Evolutionary conservation across 2,888 invertebrate genomes (phyloP), one percentile per base, ranked within the genome.

Genomic region (Dusona sp.): DNA sequence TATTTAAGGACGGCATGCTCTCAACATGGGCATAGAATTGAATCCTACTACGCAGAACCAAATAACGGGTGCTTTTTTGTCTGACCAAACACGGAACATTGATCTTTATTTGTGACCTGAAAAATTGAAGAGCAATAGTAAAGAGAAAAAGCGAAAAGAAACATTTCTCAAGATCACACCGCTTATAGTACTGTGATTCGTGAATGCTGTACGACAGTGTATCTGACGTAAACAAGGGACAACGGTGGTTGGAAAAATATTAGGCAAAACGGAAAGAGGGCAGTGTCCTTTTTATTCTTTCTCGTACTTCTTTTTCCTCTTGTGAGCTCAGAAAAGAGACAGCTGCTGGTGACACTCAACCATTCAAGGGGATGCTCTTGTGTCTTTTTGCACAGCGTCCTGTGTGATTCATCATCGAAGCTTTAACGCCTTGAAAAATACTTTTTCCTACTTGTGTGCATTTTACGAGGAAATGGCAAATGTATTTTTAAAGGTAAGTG

Each of bases 401-500:
- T 8, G 29, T 36, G 42, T 48, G 68, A 84, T 84, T 79, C 74
- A 84, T 84, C 84, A 79, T 84, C 84, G 74, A 68, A 48, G 54
- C 29, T 42, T 73, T 61, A 67, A 54, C 73, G 19, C 42, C 25
- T 70, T 82, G 29, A 25, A 70, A 75, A 82, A 68, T 67, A 45
- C 38, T 22, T 48, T 61, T 45, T 45, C 22, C 61, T 25, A 64
- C 75, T 70, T 51, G 38, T 70, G 77, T 75, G 61, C 38, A 82
- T 70, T 48, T 68, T 61, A 25, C 16, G 29, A 70, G 36, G 38
- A 70, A 22, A 22, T 29, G 8, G 9, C 22, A 51, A 61, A n/a
- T n/a, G 61, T 70, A 61, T 70, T 73, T 73, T 19, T n/a, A 11
- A 33, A 7, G 22, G 42, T 22, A 79, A 22, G 36, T 11, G 29